Conservation (phyloP, 1,140 invertebrate genomes). For the Steinernema feltiae region DNA sequence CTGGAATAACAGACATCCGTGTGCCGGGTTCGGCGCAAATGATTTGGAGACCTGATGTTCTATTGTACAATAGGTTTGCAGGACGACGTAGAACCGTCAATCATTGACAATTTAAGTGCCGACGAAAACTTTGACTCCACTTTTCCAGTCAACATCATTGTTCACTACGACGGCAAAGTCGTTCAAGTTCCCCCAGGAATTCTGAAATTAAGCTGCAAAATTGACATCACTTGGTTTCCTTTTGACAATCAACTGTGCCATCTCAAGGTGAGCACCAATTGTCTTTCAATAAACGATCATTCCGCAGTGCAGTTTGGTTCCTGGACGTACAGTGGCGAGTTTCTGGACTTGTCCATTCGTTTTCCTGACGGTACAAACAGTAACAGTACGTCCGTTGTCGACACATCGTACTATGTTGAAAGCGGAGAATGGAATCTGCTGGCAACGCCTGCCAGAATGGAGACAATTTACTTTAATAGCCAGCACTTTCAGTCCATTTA, state of each 20-base stretch:
- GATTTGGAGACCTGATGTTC: conserved; percentile 62
- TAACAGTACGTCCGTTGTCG: conserved; percentile 26
- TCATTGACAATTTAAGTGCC: conserved; percentile 32
- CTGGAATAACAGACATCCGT: conserved; percentile 84
- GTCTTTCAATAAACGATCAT: neutral
- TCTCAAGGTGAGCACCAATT: conserved; percentile 55
- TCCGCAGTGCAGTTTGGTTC: conserved; percentile 72
- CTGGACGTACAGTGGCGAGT: conserved; percentile 72
- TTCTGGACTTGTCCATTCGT: conserved; percentile 34
- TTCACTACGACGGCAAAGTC: conserved; percentile 47
- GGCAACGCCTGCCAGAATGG: conserved; percentile 28
- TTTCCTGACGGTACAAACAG: conserved; percentile 29
- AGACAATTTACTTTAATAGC: conserved; percentile 33
- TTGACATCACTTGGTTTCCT: conserved; percentile 52
- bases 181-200: conserved; percentile 56
- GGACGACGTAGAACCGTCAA: neutral
- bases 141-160: conserved; percentile 52
- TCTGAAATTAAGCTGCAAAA: conserved; percentile 57
- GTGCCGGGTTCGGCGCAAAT: conserved; percentile 76
- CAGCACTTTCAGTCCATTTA: conserved; percentile 70
- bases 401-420: conserved; percentile 33
- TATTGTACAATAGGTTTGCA: conserved; percentile 30
- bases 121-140: conserved; percentile 56
- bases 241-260: conserved; percentile 57
- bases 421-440: conserved; percentile 40